phyloP scores from a whole-genome alignment of 2,797 vertebrate genomes.

The Onychomys arenicola region DNA sequence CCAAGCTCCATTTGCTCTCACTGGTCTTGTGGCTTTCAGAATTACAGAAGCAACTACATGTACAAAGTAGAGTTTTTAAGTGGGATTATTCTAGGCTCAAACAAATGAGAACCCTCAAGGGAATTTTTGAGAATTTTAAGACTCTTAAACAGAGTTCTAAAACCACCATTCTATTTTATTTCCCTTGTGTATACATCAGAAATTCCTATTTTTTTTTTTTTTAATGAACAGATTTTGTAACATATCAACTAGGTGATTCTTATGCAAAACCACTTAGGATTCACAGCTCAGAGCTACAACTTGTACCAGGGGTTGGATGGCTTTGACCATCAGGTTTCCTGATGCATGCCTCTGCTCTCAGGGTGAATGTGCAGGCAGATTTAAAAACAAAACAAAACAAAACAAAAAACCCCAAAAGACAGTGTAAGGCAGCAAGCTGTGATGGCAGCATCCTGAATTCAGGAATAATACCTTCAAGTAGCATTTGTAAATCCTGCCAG shows the following conservation, averaged over 20 bases:
- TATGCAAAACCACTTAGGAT: background rate
- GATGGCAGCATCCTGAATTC: background rate
- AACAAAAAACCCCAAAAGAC: constrained; percentile 23
- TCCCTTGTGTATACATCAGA: background rate
- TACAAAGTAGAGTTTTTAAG: constrained; percentile 34
- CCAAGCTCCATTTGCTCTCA: background rate
- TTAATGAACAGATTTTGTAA: constrained; percentile 9
- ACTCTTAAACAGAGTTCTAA: constrained; percentile 26
- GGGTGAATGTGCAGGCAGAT: background rate
- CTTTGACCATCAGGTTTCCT: background rate
- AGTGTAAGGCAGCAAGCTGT: constrained; percentile 31
- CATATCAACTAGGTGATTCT: background rate
- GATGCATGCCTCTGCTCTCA: background rate
- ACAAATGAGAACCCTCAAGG: background rate
- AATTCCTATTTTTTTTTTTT: background rate
- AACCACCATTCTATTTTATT: constrained; percentile 1
- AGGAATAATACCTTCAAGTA: background rate
- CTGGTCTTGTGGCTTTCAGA: background rate
- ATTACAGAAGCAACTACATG: constrained; percentile 39
- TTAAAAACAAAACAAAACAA: background rate
- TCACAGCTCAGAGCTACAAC: background rate
- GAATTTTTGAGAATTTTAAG: constrained; percentile 50
- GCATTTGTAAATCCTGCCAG: constrained; percentile 52
- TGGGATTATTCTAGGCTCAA: constrained; percentile 17
- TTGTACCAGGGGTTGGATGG: background rate